Base-by-base conservation (phyloP, 1,140 invertebrate genomes). In the Leptestheria dahalacensis region DNA sequence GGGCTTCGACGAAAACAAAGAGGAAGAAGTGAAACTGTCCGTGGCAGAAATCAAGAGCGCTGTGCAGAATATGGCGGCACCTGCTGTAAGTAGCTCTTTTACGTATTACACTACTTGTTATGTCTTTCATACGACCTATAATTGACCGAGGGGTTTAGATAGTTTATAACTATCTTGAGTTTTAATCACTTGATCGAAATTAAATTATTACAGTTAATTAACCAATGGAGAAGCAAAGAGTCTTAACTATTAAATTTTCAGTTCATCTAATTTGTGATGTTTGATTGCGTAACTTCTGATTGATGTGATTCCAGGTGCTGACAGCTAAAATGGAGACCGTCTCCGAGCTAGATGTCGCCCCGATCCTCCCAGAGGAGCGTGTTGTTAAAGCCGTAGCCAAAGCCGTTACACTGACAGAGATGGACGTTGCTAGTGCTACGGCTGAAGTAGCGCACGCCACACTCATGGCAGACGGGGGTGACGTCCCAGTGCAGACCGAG, bases 241-340 rank as follows among this genome's bases (percentile, higher is more conserved):
- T n/a, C n/a, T n/a, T n/a, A n/a, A n/a, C n/a, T n/a, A n/a, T n/a
- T n/a, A n/a, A n/a, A n/a, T n/a, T n/a, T n/a, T n/a, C n/a, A n/a
- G n/a, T n/a, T n/a, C n/a, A n/a, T n/a, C n/a, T n/a, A n/a, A n/a
- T n/a, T n/a, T n/a, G n/a, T n/a, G n/a, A n/a, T n/a, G n/a, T n/a
- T n/a, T n/a, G n/a, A n/a, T n/a, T 24, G 49, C 18, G 2, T n/a
- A 15, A 51, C 49, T 25, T 15, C 50, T 23, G 50, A 26, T 23
- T 23, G 50, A 52, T 20, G 50, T 52, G 12, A 55, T 20, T 15
- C 6, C 15, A 41, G 33, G 33, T 41, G 15, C 33, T 41, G 20
- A 91, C 88, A 65, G 90, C 89, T 3, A 92, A 87, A 52, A 88
- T 93, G 65, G 88, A 93, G 76, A 91, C 89, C 62, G 89, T 92